These are phyloP conservation scores for Helobdella robusta DNA, from an alignment of 2,888 invertebrate species.

Conservation along the genomic window DNA sequence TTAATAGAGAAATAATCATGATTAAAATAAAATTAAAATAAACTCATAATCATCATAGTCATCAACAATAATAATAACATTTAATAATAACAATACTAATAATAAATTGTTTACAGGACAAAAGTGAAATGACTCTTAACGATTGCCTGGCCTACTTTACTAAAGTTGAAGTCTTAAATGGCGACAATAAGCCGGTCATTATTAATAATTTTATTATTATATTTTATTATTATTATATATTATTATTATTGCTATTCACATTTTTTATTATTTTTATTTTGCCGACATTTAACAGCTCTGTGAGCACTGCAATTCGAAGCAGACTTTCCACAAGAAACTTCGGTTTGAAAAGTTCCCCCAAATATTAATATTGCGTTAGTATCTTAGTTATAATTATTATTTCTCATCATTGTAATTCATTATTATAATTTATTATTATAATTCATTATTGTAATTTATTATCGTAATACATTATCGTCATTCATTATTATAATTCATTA, in stretches of 20 bases:
- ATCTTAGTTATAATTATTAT: no score
- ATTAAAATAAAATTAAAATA: no score
- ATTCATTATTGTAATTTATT: no score
- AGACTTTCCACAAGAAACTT: not conserved
- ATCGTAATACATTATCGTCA: no score
- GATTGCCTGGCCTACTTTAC: conserved; percentile 4
- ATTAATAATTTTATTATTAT: not conserved
- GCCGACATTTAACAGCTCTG: not conserved
- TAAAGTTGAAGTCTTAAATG: not conserved
- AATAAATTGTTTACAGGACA: not conserved
- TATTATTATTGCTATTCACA: not conserved
- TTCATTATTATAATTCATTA: no score
- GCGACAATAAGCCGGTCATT: conserved; percentile 11
- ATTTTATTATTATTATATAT: not conserved
- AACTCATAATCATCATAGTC: no score
- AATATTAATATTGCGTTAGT: conserved; percentile 9
- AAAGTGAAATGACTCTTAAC: not conserved
- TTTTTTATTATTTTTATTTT: not conserved
- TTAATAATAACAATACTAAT: no score
- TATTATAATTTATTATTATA: no score
- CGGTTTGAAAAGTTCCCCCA: conserved; percentile 12
- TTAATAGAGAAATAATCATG: not conserved
- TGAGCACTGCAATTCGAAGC: conserved; percentile 13
- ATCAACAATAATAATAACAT: no score
- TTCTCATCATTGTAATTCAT: no score